Percentiles rank a stretch among this genome's conserved stretches.
phyloP scores from a whole-genome alignment of 2,113 vertebrate genomes.

The Apodemus sylvaticus region DNA sequence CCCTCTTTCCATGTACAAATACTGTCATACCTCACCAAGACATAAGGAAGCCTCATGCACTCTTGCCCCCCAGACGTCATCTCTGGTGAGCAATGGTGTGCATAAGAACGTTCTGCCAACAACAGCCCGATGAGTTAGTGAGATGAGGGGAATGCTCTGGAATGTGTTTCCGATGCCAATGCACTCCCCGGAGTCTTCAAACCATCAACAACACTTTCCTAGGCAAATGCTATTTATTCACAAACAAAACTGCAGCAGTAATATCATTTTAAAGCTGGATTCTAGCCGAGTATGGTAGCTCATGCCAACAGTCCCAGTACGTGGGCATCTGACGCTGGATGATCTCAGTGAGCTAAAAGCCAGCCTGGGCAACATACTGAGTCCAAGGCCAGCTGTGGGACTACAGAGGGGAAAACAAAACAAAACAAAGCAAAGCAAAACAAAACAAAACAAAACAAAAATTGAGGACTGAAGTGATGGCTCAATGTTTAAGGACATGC shows the following conservation, averaged over 20 bases:
- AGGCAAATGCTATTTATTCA: conserved; percentile 39
- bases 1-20: conserved; percentile 32
- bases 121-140: not conserved
- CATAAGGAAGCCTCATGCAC: not conserved
- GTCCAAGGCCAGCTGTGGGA: not conserved
- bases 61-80: not conserved
- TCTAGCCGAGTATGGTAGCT: not conserved
- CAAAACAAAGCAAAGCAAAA: not conserved
- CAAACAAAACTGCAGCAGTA: conserved; percentile 16
- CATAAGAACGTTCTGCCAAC: not conserved
- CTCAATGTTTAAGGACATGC: not conserved
- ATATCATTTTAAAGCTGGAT: conserved; percentile 5
- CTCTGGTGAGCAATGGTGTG: not conserved
- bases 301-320: not conserved
- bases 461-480: not conserved
- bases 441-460: not conserved
- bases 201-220: conserved; percentile 44
- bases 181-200: conserved; percentile 12
- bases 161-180: not conserved
- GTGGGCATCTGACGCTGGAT: not conserved
- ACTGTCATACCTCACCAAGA: not conserved
- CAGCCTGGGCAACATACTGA: not conserved
- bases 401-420: not conserved
- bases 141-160: not conserved
- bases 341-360: not conserved